Base-by-base conservation (phyloP, 2,113 vertebrate genomes). In the Oncorhynchus nerka region DNA sequence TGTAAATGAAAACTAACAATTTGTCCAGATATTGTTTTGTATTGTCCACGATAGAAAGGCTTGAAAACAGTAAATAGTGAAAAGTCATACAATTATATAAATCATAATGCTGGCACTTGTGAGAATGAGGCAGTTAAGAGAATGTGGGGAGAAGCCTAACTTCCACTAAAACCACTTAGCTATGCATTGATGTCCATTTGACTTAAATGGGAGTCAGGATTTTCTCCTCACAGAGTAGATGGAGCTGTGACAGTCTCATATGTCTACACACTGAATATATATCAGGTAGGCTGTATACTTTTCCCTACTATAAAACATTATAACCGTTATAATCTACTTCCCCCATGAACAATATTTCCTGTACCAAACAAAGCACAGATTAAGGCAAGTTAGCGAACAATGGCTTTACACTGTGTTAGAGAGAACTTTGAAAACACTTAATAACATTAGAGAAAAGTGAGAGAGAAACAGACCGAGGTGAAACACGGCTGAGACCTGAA, bases 61-160 rank as follows among this genome's bases (percentile, higher is more conserved):
- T 55, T 55, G 49, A 19, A 55, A 55, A 71, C 9, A 79, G 51
- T 71, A 26, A 4, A 68, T 68, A 68, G 66, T 68, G 66, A 68
- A 20, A n/a, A 62, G 6, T 79, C 22, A 26, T 55, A 74, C 70
- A 88, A 30, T 68, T 8, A 34, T n/a, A 45, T 39, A 12, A 79
- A 39, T 68, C 32, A 77, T 55, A 55, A 55, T 48, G 4, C 51
- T 79, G 74, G 78, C 77, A 86, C 73, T 74, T 72, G 1, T 22
- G 45, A 13, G 61, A 75, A 24, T 72, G 80, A 83, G 86, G 79
- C 76, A 68, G 67, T 73, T 74, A 22, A 61, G 34, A 5, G 22
- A 32, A n/a, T 22, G 0, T 62, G 5, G 59, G 51, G 51, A 5
- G 51, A 19, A 55, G 19, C 51, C 15, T 55, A 19, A 55, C 51